These are phyloP conservation scores for Tachypleus tridentatus DNA, from an alignment of 1,140 invertebrate genomes.

Conservation along the genomic window DNA sequence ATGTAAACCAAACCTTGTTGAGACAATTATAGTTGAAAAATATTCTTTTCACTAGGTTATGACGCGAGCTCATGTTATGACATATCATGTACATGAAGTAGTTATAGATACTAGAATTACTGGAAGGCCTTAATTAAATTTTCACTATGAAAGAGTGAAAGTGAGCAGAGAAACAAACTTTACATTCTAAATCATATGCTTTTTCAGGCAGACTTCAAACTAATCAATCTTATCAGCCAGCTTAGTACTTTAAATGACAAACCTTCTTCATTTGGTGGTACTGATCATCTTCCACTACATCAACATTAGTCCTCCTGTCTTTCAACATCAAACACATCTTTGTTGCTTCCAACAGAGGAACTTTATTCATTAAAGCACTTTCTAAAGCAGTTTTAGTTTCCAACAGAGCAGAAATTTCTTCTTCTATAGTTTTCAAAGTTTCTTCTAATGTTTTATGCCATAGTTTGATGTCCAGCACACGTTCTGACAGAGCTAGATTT, in stretches of 20 bases:
- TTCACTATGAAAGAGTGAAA: no score
- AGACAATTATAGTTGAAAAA: no score
- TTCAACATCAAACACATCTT: slow-evolving; percentile 10
- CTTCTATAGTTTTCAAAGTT: slow-evolving; percentile 4
- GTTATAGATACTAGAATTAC: no score
- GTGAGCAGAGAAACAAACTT: no score
- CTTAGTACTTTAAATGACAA: not conserved
- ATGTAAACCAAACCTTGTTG: no score
- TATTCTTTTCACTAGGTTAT: no score
- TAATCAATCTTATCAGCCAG: no score
- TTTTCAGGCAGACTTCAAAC: no score
- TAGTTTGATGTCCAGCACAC: slow-evolving; percentile 14
- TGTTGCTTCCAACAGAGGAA: slow-evolving; percentile 9
- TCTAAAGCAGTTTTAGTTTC: slow-evolving; percentile 11
- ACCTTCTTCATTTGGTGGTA: slow-evolving; percentile 14
- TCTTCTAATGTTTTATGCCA: slow-evolving; percentile 14
- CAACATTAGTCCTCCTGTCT: slow-evolving; percentile 8
- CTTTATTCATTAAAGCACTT: slow-evolving; percentile 1
- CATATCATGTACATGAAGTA: no score
- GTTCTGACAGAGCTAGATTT: slow-evolving; percentile 10
- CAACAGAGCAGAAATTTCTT: slow-evolving; percentile 2
- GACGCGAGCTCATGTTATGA: no score
- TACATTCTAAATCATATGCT: no score
- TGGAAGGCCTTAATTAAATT: no score
- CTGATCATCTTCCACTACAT: slow-evolving; percentile 13